A percentile compares a stretch with the other conserved stretches of the same genome.
These are phyloP conservation scores for Pampus argenteus DNA, from an alignment of 2,797 vertebrate genomes.

Conservation along the genomic window DNA sequence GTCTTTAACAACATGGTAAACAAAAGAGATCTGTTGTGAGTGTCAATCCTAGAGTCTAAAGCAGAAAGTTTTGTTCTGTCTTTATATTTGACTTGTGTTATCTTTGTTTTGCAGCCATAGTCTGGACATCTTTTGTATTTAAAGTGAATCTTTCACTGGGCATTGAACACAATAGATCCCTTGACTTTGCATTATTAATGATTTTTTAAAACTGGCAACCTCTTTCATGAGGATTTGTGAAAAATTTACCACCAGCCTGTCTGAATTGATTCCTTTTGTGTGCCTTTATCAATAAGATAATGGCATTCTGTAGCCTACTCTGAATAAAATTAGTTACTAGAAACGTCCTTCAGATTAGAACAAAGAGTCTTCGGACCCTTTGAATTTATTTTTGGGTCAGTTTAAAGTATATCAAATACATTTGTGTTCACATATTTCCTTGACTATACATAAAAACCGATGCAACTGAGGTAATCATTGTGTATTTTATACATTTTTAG, in stretches of 20 bases:
- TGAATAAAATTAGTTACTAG: conserved; percentile 42
- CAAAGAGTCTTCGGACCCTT: conserved; percentile 36
- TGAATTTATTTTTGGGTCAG: conserved; percentile 29
- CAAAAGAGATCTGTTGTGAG: conserved; percentile 27
- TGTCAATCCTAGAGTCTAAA: conserved; percentile 40
- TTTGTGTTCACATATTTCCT: conserved; percentile 17
- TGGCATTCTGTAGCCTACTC: conserved; percentile 38
- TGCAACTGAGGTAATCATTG: conserved; percentile 41
- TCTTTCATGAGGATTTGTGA: conserved; percentile 75
- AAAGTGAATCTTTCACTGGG: conserved; percentile 58
- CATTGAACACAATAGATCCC: conserved; percentile 25
- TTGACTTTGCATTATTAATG: conserved; percentile 77
- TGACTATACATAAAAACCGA: conserved; percentile 24
- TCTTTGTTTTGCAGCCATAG: conserved; percentile 25
- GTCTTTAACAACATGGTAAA: conserved; percentile 43
- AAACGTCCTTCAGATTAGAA: conserved; percentile 49
- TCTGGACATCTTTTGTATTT: conserved; percentile 63
- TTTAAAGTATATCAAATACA: conserved; percentile 13
- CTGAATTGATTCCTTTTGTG: conserved; percentile 69
- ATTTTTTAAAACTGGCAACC: conserved; percentile 60
- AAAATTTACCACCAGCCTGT: conserved; percentile 74
- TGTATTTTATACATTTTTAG: conserved; percentile 45
- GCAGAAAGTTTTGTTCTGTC: conserved; percentile 33
- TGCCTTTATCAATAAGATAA: conserved; percentile 73
- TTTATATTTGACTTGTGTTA: conserved; percentile 37